Conservation (phyloP, 53 echinoderm and acorn worm genomes). For the Hippasteria phrygiana region DNA sequence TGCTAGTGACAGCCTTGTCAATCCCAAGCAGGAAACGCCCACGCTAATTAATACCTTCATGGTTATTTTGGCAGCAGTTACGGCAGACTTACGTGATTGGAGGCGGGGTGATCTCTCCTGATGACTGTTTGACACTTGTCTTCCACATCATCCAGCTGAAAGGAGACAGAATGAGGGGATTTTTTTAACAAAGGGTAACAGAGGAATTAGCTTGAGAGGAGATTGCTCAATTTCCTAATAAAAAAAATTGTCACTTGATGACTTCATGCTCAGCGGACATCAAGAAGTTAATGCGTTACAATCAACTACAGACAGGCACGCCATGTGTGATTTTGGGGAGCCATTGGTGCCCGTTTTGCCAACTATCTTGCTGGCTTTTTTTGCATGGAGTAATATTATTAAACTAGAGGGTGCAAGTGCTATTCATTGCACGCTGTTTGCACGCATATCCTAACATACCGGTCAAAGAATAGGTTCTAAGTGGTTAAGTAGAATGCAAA, state of each 20-base stretch:
- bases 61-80: neutral
- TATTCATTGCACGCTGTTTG: too few relatives aligned
- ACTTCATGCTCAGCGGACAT: too few relatives aligned
- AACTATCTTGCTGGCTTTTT: neutral
- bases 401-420: too few relatives aligned
- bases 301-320: too few relatives aligned
- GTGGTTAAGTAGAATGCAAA: too few relatives aligned
- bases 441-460: too few relatives aligned
- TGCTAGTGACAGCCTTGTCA: neutral
- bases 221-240: neutral
- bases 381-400: neutral
- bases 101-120: constrained; percentile 20
- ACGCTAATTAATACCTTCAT: neutral
- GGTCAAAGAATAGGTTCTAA: too few relatives aligned
- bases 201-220: neutral
- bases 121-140: constrained; percentile 27
- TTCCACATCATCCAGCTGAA: constrained; percentile 16
- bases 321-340: neutral
- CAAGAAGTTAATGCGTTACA: too few relatives aligned
- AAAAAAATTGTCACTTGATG: neutral
- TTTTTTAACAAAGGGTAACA: too few relatives aligned
- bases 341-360: neutral
- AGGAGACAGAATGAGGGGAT: neutral
- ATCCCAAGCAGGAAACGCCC: constrained; percentile 3
- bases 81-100: constrained; percentile 24